Percentiles rank a stretch among this genome's conserved stretches.
Evolutionary conservation across 1,140 invertebrate species (phyloP).

Genomic region (Ptiloglossa arizonensis): DNA sequence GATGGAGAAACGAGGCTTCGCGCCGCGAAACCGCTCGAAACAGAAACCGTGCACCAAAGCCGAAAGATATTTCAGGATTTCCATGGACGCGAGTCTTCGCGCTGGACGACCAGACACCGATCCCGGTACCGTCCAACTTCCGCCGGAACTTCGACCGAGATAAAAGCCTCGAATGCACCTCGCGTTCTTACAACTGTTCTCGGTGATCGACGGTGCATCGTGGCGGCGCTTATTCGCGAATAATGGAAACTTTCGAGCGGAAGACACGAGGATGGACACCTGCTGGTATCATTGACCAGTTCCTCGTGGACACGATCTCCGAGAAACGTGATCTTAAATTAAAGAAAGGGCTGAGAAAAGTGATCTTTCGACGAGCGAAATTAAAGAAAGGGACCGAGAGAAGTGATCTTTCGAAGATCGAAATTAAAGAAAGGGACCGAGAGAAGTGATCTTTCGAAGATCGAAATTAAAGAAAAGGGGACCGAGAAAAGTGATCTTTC

Average conservation of each 20-base stretch:
- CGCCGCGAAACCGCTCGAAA: not conserved
- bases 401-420: no score
- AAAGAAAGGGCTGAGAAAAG: no score
- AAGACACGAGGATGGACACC: not conserved
- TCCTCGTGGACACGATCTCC: not conserved
- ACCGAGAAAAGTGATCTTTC: no score
- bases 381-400: no score
- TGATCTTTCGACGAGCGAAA: no score
- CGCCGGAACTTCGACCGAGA: not conserved
- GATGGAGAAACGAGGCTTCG: not conserved
- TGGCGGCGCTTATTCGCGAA: not conserved
- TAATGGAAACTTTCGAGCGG: conserved; percentile 6
- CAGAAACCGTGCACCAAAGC: not conserved
- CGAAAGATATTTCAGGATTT: conserved; percentile 26
- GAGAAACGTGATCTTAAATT: no score
- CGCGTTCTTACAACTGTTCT: not conserved
- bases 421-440: no score
- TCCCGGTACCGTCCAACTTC: conserved; percentile 5
- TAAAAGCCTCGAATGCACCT: not conserved
- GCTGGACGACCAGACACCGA: not conserved
- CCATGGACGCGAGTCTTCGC: no score
- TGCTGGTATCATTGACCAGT: not conserved
- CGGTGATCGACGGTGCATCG: not conserved
- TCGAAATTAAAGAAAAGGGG: no score
- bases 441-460: no score